phyloP scores from a whole-genome alignment of 2,888 invertebrate species.

The Dichetophora obliterata region DNA sequence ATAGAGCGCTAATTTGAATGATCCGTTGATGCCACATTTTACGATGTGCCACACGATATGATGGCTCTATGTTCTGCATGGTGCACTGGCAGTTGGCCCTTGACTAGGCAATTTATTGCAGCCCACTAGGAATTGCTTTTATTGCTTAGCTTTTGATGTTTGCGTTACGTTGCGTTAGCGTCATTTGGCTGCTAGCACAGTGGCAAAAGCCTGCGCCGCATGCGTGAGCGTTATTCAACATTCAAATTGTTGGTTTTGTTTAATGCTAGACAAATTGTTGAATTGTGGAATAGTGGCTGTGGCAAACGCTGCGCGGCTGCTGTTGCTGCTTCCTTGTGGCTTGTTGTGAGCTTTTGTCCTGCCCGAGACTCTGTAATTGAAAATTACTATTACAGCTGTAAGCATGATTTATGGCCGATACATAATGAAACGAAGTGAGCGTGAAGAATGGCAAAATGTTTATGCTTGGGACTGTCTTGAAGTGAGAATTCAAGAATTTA shows the following conservation, averaged over 20 bases:
- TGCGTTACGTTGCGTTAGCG: background rate
- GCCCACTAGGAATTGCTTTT: conserved; percentile 1
- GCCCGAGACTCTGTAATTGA: conserved; percentile 11
- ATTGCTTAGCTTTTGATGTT: background rate
- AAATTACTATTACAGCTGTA: conserved; percentile 7
- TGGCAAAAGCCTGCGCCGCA: background rate
- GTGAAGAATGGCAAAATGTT: background rate
- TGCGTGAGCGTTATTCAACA: conserved; percentile 30
- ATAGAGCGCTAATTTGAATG: background rate
- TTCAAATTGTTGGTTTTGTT: conserved; percentile 17
- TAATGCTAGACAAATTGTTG: conserved; percentile 36
- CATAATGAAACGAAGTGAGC: background rate
- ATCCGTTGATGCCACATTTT: conserved; percentile 13
- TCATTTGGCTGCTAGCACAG: background rate
- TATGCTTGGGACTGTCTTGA: background rate
- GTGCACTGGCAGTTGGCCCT: background rate
- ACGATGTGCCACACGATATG: conserved; percentile 11
- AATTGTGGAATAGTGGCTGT: background rate
- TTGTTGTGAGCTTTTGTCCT: background rate
- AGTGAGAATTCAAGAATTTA: background rate
- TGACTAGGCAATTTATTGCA: conserved; percentile 13
- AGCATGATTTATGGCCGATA: conserved; percentile 21
- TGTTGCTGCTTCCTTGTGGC: background rate
- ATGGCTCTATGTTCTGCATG: conserved; percentile 7
- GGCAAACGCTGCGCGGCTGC: background rate